Evolutionary conservation across 2,113 vertebrate genomes (phyloP).

Genomic region (Zosterops japonicus): DNA sequence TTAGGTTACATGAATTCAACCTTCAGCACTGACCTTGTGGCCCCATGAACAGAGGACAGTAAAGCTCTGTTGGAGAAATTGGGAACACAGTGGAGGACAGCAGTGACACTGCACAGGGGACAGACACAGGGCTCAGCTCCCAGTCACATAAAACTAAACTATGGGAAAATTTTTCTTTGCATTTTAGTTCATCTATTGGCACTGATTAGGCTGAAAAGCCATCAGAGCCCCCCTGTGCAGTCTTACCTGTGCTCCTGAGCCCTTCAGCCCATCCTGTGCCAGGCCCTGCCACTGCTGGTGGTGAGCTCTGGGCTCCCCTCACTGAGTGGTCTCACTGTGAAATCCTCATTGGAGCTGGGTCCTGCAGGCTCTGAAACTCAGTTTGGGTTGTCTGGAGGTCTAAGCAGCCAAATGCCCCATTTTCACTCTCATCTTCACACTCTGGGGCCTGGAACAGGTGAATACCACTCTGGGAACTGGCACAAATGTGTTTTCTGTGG

Average conservation of each 20-base stretch:
- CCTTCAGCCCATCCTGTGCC: background rate
- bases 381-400: background rate
- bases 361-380: background rate
- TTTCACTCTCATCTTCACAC: background rate
- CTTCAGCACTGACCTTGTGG: background rate
- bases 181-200: background rate
- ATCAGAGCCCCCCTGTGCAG: background rate
- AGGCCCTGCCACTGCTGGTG: background rate
- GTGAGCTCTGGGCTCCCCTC: background rate
- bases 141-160: background rate
- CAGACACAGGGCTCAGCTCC: background rate
- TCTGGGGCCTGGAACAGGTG: background rate
- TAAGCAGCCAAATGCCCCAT: background rate
- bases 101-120: background rate
- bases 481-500: background rate
- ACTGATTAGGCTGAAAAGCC: background rate
- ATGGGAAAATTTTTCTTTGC: background rate
- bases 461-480: background rate
- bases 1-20: background rate
- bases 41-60: background rate
- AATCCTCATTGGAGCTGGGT: fast-evolving
- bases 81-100: background rate
- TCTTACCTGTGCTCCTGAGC: background rate
- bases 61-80: background rate
- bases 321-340: fast-evolving